Percentiles rank a stretch among this genome's conserved stretches.
Evolutionary conservation across 2,797 vertebrate species (phyloP).

Genomic region (Pelodytes ibericus): DNA sequence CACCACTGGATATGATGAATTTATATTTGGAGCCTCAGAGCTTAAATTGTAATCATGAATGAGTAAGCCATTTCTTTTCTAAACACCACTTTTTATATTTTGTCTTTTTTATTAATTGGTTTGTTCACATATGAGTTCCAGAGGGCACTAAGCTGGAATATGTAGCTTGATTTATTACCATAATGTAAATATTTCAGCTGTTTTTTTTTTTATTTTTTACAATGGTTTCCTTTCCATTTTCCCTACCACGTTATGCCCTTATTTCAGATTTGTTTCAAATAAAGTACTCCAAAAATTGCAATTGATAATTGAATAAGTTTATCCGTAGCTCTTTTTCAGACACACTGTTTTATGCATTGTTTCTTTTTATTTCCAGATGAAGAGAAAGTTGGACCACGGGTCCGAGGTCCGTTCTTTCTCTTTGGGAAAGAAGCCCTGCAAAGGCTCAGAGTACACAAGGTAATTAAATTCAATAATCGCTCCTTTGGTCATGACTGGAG

Average conservation of each 20-base stretch:
- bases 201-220: not conserved
- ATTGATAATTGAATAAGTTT: not conserved
- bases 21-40: not conserved
- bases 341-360: constrained; percentile 58
- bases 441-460: constrained; percentile 96
- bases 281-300: not conserved
- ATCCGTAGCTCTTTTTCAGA: constrained; percentile 30
- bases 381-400: constrained; percentile 99
- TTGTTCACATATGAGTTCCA: not conserved
- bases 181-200: not conserved
- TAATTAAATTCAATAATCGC: constrained; percentile 70
- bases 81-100: not conserved
- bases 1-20: not conserved
- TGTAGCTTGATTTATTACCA: not conserved
- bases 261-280: not conserved
- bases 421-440: constrained; percentile 99
- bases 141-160: not conserved
- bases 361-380: constrained; percentile 87
- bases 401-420: constrained; percentile 99
- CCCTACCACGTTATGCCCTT: not conserved
- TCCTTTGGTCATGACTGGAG: constrained; percentile 55
- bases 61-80: not conserved
- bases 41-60: not conserved
- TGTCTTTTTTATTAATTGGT: not conserved
- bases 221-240: not conserved